Percentiles rank a stretch among this genome's conserved stretches.
Conservation (phyloP, 2,113 vertebrate species). For the Gymnocephalus cernua region DNA sequence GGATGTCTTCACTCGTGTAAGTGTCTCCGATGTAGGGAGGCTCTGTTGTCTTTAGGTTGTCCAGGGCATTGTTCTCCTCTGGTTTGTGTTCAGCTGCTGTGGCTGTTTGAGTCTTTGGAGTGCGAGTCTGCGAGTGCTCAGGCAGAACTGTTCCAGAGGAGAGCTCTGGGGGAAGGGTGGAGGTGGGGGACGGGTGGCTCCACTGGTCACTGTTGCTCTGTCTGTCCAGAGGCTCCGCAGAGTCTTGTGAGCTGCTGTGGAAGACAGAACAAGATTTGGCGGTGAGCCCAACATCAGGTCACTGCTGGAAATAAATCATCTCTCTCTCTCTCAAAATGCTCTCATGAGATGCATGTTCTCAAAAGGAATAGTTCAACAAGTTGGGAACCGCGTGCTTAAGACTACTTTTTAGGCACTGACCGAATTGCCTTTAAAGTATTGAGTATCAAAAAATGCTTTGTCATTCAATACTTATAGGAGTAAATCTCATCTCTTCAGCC, state of each 20-base stretch:
- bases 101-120: not conserved
- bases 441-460: too few relatives aligned
- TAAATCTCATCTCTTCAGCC: too few relatives aligned
- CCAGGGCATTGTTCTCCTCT: not conserved
- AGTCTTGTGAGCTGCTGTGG: constrained; percentile 17
- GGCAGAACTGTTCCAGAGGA: not conserved
- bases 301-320: too few relatives aligned
- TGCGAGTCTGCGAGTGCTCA: not conserved
- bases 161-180: not conserved
- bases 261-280: constrained; percentile 18
- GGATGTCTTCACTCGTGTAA: constrained; percentile 70
- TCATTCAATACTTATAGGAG: too few relatives aligned
- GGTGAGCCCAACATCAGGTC: not conserved
- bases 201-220: accelerated
- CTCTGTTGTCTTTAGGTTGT: constrained; percentile 28
- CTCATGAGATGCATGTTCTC: not conserved
- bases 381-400: too few relatives aligned
- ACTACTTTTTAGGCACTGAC: too few relatives aligned
- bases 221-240: not conserved
- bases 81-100: not conserved
- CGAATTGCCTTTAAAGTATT: too few relatives aligned
- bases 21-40: constrained; percentile 78
- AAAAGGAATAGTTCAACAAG: not conserved
- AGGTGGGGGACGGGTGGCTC: not conserved
- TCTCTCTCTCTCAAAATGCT: not conserved